Evolutionary conservation across 2,888 invertebrate species (phyloP).

Genomic region (Neuroscelio doddi): DNA sequence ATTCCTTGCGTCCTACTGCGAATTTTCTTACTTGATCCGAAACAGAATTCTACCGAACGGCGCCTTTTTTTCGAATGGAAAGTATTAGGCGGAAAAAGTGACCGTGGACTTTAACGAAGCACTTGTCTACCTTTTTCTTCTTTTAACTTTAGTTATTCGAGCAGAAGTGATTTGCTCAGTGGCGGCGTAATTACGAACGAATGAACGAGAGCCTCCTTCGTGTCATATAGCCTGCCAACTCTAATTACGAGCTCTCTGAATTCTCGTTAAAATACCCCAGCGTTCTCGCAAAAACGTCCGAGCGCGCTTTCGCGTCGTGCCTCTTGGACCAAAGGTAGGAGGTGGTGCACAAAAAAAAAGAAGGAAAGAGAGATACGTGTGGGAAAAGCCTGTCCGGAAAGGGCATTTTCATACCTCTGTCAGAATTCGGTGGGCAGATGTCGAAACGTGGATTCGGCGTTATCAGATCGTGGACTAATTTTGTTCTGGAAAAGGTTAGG

Average conservation of each 20-base stretch:
- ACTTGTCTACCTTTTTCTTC: conserved; percentile 6
- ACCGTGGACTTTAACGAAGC: too few relatives aligned
- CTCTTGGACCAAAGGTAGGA: background rate
- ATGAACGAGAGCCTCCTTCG: conserved; percentile 47
- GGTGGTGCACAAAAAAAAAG: background rate
- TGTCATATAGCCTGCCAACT: conserved; percentile 53
- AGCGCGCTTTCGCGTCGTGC: conserved; percentile 11
- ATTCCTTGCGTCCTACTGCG: too few relatives aligned
- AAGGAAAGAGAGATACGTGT: background rate
- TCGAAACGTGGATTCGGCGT: too few relatives aligned
- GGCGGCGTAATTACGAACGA: conserved; percentile 60
- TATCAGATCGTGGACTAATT: conserved; percentile 59
- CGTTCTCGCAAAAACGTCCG: conserved; percentile 40
- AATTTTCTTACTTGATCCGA: too few relatives aligned
- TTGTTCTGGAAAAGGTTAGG: too few relatives aligned
- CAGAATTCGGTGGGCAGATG: too few relatives aligned
- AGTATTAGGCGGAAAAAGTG: too few relatives aligned
- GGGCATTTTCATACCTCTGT: too few relatives aligned
- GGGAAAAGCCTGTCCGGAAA: too few relatives aligned
- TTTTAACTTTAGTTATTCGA: conserved; percentile 6
- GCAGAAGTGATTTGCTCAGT: conserved; percentile 25
- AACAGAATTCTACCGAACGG: too few relatives aligned
- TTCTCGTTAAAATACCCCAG: conserved; percentile 64
- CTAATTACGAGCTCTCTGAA: conserved; percentile 64
- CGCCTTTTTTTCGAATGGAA: too few relatives aligned